Evolutionary conservation across 1,140 invertebrate species (phyloP).

Genomic region (Marisa cornuarietis): DNA sequence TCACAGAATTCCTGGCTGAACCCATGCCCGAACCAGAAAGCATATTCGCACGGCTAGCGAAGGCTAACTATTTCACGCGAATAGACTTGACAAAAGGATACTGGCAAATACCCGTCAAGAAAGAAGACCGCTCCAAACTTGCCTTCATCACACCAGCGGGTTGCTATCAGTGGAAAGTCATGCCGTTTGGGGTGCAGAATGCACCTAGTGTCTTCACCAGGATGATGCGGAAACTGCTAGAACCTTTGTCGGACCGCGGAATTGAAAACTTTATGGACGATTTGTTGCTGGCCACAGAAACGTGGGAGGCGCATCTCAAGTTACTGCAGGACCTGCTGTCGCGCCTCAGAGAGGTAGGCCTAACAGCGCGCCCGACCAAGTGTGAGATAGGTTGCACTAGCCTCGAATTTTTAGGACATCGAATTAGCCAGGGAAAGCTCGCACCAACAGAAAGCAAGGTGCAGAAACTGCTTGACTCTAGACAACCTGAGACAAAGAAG

Average conservation of each 20-base stretch:
- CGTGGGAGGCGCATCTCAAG: not conserved
- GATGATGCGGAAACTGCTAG: slow-evolving; percentile 34
- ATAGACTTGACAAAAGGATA: slow-evolving; percentile 40
- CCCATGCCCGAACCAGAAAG: slow-evolving; percentile 43
- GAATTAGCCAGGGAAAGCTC: slow-evolving; percentile 42
- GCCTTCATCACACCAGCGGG: slow-evolving; percentile 35
- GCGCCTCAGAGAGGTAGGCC: not conserved
- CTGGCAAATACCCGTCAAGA: slow-evolving; percentile 32
- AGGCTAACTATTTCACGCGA: slow-evolving; percentile 13
- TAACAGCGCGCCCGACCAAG: not conserved
- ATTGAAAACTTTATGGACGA: slow-evolving; percentile 10
- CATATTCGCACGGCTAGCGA: slow-evolving; percentile 29
- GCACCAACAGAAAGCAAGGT: slow-evolving; percentile 56
- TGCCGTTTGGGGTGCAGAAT: slow-evolving; percentile 46
- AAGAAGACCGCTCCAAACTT: slow-evolving; percentile 3
- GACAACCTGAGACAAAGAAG: slow-evolving; percentile 53
- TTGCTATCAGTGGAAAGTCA: slow-evolving; percentile 28
- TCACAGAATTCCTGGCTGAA: slow-evolving; percentile 36
- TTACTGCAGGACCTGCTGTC: not conserved
- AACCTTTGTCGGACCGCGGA: not conserved
- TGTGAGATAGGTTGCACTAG: slow-evolving; percentile 23
- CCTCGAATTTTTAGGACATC: slow-evolving; percentile 36
- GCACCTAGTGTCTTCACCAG: slow-evolving; percentile 26
- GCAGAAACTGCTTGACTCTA: slow-evolving; percentile 55
- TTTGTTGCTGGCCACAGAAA: not conserved